A percentile compares a stretch with the other conserved stretches of the same genome.
Conservation (phyloP, 1,140 invertebrate genomes). For the Chironomus tepperi region DNA sequence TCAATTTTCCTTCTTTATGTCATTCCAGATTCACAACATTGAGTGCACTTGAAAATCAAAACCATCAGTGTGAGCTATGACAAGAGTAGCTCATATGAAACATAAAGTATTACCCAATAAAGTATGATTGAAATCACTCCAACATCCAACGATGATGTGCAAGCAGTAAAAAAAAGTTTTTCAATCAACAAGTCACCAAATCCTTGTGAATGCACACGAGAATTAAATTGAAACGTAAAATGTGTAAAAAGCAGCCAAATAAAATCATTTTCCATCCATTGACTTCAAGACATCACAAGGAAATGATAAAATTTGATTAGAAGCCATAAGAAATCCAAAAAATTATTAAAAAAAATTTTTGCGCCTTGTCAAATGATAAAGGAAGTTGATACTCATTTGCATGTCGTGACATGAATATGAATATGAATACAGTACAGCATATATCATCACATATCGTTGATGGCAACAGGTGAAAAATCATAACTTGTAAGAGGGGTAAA, state of each 20-base stretch:
- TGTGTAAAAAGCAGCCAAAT: too few relatives aligned
- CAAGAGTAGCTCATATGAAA: background rate
- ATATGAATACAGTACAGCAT: background rate
- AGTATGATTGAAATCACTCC: background rate
- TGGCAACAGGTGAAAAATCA: constrained; percentile 12
- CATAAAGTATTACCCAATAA: background rate
- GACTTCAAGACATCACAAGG: too few relatives aligned
- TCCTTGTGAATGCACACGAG: too few relatives aligned
- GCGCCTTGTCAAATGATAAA: too few relatives aligned
- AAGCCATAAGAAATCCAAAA: too few relatives aligned
- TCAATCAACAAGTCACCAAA: background rate
- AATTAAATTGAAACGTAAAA: too few relatives aligned
- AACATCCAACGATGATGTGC: background rate
- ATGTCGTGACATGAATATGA: background rate
- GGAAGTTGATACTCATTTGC: background rate
- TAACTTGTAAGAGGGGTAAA: background rate
- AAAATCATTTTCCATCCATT: too few relatives aligned
- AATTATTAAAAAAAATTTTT: too few relatives aligned
- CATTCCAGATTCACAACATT: background rate
- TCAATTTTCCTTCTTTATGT: background rate
- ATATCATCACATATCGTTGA: background rate
- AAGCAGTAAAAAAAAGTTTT: background rate
- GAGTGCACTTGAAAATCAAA: background rate
- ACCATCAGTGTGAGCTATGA: background rate
- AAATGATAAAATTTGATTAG: too few relatives aligned